A percentile compares a stretch with the other conserved stretches of the same genome.
Conservation (phyloP, 2,113 vertebrate species). For the Anolis sagrei region DNA sequence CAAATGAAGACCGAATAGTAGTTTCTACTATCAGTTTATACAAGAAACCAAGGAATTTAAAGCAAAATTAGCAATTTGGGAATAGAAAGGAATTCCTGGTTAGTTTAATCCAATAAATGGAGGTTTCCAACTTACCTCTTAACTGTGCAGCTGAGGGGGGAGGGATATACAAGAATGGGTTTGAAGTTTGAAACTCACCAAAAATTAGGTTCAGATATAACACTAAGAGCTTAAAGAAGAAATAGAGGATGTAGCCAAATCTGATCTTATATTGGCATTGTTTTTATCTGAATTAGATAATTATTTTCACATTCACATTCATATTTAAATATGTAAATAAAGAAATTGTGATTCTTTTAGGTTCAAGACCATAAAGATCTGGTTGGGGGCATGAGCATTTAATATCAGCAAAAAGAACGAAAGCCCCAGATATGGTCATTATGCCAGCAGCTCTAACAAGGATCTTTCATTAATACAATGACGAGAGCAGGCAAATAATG, state of each 20-base stretch:
- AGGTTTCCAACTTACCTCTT: background rate
- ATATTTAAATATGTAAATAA: background rate
- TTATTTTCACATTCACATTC: too few species aligned
- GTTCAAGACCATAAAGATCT: background rate
- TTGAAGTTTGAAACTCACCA: background rate
- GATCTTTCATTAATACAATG: background rate
- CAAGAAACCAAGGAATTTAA: too few species aligned
- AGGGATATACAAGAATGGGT: too few species aligned
- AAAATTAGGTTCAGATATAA: background rate
- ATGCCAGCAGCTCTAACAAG: background rate
- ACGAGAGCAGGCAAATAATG: background rate
- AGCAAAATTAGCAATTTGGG: background rate
- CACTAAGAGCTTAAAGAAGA: background rate
- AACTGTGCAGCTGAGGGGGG: too few species aligned
- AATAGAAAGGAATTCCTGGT: background rate
- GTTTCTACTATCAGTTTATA: too few species aligned
- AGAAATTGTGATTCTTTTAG: background rate
- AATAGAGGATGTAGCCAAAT: background rate
- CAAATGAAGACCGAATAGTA: too few species aligned
- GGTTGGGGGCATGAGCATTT: background rate
- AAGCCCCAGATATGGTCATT: background rate
- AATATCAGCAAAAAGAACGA: background rate
- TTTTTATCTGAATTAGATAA: too few species aligned
- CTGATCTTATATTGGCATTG: background rate
- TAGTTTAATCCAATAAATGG: background rate